A percentile compares a stretch with the other conserved stretches of the same genome.
These are phyloP conservation scores for Podiceps cristatus DNA, from an alignment of 2,113 vertebrate genomes.

Conservation along the genomic window DNA sequence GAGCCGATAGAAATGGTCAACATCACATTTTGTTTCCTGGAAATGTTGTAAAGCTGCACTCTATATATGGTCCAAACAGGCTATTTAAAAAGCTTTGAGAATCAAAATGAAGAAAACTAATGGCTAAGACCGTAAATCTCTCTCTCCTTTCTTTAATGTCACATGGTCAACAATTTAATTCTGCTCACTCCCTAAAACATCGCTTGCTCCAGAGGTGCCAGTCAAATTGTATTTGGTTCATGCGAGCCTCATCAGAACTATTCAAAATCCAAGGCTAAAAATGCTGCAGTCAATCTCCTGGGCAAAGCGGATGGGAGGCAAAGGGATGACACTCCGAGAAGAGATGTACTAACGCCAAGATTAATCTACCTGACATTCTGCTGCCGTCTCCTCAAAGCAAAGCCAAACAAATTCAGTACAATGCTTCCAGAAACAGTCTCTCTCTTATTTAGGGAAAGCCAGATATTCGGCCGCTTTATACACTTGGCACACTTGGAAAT, in stretches of 20 bases:
- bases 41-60: background rate
- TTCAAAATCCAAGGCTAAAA: background rate
- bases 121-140: background rate
- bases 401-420: background rate
- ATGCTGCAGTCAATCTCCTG: background rate
- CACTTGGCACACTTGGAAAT: background rate
- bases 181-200: background rate
- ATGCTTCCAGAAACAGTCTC: background rate
- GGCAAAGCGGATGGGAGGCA: background rate
- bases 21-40: background rate
- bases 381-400: background rate
- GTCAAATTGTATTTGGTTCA: background rate
- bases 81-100: background rate
- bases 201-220: background rate
- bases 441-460: background rate
- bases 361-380: constrained; percentile 30
- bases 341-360: background rate
- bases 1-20: background rate
- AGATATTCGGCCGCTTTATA: background rate
- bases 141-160: background rate
- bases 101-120: background rate
- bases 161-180: background rate
- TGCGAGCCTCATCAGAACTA: background rate
- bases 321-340: background rate
- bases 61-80: background rate